These are phyloP conservation scores for Lapara coniferarum DNA, from an alignment of 2,888 invertebrate species.

Conservation along the genomic window DNA sequence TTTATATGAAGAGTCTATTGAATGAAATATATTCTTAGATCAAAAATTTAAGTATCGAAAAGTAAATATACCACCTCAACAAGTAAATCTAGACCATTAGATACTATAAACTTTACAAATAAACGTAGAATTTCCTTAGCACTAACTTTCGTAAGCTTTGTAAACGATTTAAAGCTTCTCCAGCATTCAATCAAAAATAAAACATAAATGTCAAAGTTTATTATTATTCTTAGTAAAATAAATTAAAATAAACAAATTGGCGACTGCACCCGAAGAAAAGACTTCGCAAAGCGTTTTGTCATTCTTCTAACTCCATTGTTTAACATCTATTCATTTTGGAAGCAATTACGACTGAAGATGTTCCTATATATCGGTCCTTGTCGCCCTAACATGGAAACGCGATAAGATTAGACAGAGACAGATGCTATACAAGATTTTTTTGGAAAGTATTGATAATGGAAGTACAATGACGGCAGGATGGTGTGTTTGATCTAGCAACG, in stretches of 20 bases:
- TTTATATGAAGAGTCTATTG: no score
- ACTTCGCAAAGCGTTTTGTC: slow-evolving; percentile 50
- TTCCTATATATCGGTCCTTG: slow-evolving; percentile 51
- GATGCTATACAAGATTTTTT: slow-evolving; percentile 61
- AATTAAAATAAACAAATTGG: slow-evolving; percentile 23
- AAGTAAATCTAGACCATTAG: no score
- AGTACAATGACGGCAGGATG: slow-evolving; percentile 80
- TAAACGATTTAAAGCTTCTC: no score
- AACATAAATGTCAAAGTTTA: not conserved
- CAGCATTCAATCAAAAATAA: not conserved
- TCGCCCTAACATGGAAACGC: slow-evolving; percentile 42
- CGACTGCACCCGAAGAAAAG: slow-evolving; percentile 12
- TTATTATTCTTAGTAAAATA: slow-evolving; percentile 13
- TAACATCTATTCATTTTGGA: slow-evolving; percentile 72
- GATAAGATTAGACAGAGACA: slow-evolving; percentile 57
- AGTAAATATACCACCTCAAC: no score
- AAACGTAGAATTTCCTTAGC: no score
- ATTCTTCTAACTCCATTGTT: slow-evolving; percentile 63
- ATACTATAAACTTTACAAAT: no score
- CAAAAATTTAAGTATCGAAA: no score
- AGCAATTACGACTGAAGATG: slow-evolving; percentile 70
- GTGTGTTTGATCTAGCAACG: slow-evolving; percentile 82
- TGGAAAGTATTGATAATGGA: slow-evolving; percentile 73
- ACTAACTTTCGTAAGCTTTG: no score
- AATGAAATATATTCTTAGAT: no score